Evolutionary conservation across 2,797 vertebrate species (phyloP).

Genomic region (Champsocephalus gunnari): DNA sequence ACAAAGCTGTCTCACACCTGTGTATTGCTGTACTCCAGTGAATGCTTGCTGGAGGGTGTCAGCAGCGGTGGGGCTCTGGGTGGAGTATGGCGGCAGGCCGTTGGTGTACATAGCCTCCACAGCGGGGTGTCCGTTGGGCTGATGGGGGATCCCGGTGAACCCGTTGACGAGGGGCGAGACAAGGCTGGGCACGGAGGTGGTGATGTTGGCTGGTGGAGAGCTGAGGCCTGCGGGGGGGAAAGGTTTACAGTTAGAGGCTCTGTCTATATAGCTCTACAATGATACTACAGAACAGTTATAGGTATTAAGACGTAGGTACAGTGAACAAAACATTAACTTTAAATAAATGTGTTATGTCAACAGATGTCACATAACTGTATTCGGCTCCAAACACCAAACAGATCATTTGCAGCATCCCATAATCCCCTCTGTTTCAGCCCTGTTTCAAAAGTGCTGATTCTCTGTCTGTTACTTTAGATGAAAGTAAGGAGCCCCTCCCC

Average conservation of each 20-base stretch:
- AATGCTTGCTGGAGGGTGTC: constrained; percentile 97
- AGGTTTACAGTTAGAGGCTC: constrained; percentile 30
- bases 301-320: constrained; percentile 15
- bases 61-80: constrained; percentile 94
- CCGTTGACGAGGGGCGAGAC: constrained; percentile 95
- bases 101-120: constrained; percentile 97
- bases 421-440: too few species aligned
- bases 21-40: constrained; percentile 97
- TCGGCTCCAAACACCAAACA: too few species aligned
- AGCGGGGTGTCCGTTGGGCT: constrained; percentile 93
- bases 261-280: constrained; percentile 13
- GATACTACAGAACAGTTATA: constrained; percentile 21
- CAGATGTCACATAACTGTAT: too few species aligned
- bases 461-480: too few species aligned
- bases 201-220: constrained; percentile 93
- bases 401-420: too few species aligned
- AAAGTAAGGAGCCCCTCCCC: too few species aligned
- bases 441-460: too few species aligned
- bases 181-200: constrained; percentile 93
- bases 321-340: too few species aligned
- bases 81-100: constrained; percentile 94
- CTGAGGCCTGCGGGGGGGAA: constrained; percentile 88
- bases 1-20: constrained; percentile 83
- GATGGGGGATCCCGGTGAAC: constrained; percentile 94
- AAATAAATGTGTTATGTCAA: too few species aligned